phyloP scores from a whole-genome alignment of 2,797 vertebrate genomes.

The Chanos chanos region DNA sequence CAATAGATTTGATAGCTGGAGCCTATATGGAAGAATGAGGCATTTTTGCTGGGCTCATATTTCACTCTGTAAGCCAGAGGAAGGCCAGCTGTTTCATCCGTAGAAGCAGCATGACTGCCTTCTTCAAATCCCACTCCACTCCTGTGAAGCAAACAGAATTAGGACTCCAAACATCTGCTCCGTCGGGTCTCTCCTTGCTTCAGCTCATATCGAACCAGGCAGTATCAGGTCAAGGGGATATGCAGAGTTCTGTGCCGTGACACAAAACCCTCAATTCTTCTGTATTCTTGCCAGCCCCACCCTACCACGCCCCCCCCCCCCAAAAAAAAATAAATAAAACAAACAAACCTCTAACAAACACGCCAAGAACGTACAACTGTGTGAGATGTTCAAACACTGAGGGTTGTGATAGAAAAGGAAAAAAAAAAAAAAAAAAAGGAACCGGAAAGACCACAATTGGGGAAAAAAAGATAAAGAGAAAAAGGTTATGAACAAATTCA shows the following conservation, averaged over 20 bases:
- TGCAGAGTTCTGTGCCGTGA: constrained; percentile 3
- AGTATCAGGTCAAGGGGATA: constrained; percentile 42
- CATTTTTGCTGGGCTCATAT: constrained; percentile 30
- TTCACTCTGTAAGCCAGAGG: constrained; percentile 28
- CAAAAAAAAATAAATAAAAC: too few relatives aligned
- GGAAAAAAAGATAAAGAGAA: not conserved
- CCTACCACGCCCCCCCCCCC: too few relatives aligned
- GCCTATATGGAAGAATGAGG: not conserved
- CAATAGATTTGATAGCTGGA: constrained; percentile 1
- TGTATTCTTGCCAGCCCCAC: not conserved
- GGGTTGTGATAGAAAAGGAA: not conserved
- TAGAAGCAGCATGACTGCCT: constrained; percentile 39
- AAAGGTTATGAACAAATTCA: too few relatives aligned
- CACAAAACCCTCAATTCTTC: not conserved
- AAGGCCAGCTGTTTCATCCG: constrained; percentile 50
- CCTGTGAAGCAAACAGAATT: constrained; percentile 50
- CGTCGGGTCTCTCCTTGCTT: constrained; percentile 10
- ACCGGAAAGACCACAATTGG: not conserved
- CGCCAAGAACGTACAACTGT: too few relatives aligned
- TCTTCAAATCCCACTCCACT: constrained; percentile 42
- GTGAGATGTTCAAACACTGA: too few relatives aligned
- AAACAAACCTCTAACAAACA: too few relatives aligned
- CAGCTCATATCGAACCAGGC: constrained; percentile 36
- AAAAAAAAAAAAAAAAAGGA: not conserved
- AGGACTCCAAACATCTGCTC: constrained; percentile 53